Evolutionary conservation across 2,888 invertebrate species (phyloP).

Genomic region (Limulus polyphemus): DNA sequence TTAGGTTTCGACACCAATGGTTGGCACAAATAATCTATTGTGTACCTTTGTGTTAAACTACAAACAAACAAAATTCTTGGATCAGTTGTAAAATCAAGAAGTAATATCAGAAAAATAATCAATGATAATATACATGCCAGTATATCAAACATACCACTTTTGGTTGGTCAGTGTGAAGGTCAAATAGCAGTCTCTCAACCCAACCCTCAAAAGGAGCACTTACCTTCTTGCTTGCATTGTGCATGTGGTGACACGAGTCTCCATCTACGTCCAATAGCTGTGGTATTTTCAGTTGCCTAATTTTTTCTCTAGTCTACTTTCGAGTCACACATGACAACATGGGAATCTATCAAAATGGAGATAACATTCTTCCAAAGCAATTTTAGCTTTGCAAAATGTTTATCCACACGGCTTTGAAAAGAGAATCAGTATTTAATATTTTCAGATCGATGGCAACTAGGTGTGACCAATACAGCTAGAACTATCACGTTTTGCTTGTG

Average conservation of each 20-base stretch:
- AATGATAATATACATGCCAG: too few relatives aligned
- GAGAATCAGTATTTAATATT: not conserved
- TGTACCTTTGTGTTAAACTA: too few relatives aligned
- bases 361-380: not conserved
- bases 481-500: not conserved
- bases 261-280: slow-evolving; percentile 4
- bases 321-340: slow-evolving; percentile 1
- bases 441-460: not conserved
- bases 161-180: not conserved
- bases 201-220: not conserved
- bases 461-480: slow-evolving; percentile 1
- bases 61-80: too few relatives aligned
- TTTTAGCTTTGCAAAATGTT: not conserved
- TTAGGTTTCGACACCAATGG: too few relatives aligned
- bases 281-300: not conserved
- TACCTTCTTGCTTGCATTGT: not conserved
- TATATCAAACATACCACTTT: not conserved
- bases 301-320: not conserved
- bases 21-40: too few relatives aligned
- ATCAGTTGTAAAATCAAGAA: too few relatives aligned
- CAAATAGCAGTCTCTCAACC: too few relatives aligned
- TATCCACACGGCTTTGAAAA: not conserved
- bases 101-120: too few relatives aligned
- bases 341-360: not conserved
- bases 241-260: slow-evolving; percentile 3